Evolutionary conservation across 2,113 vertebrate genomes (phyloP), one percentile per base, ranked within the genome.

Genomic region (Onychostoma macrolepis): DNA sequence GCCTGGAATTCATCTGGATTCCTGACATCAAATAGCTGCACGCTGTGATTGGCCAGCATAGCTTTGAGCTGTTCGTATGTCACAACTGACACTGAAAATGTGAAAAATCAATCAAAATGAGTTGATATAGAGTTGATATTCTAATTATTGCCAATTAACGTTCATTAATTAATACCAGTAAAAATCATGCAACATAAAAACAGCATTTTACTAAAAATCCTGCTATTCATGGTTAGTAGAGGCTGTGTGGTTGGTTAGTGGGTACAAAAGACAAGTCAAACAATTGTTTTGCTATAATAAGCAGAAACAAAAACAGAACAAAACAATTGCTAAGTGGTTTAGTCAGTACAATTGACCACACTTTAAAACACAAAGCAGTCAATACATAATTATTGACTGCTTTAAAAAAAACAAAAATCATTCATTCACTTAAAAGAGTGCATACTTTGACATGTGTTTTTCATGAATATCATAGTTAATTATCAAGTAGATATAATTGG

Each of bases 11-110:
- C 95, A 41, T 94, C 95, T 0, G 91, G 92, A 19, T 89, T 92
- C 56, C 95, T 92, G 77, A 96, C 94, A 3, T 96, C 95, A 78
- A 95, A 93, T 6, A 96, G 88, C 83, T 94, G 93, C 80, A 94
- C 45, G 38, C 87, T 87, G 19, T 80, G 84, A 17, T 24, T 87
- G 65, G 89, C 75, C 86, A 95, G 65, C 93, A 95, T 94, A 17
- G 56, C 79, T 88, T 93, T 94, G 82, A 96, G 88, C 87, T 96
- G 93, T 0, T 92, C 58, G 86, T 94, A 89, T 6, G 92, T 92
- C 90, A 96, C 94, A 67, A 92, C 92, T 33, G 89, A 91, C 24
- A 58, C 91, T 92, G 82, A 81, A 30, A 87, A 61, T 2, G 61
- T 24, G 1, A 85, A 81, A 43, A 13, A 21, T 75, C 33, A n/a